Base-by-base conservation (phyloP, 1,140 invertebrate species). In the Drosophila santomea region DNA sequence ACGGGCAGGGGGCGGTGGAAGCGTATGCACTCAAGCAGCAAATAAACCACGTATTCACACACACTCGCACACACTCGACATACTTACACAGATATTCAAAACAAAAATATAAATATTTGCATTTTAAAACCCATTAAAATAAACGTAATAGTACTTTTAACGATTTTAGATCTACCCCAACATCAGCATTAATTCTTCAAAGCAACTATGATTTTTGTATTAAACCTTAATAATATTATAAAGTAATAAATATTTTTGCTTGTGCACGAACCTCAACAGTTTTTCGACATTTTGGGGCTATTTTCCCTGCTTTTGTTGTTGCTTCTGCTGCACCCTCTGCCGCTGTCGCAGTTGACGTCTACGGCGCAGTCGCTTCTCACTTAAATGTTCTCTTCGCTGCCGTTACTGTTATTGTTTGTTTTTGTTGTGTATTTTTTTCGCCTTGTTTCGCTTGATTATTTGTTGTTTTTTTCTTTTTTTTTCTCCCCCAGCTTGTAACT, bases 221-320 rank as follows among this genome's bases (percentile, higher is more conserved):
- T 23, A 74, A 59, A 41, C 4, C n/a, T 25, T 11, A 12, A 32
- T 17, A 23, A 23, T 10, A 7, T 17, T 11, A n/a, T 23, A 23
- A 17, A 20, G 12, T 48, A 41, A 23, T 15, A 74, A 45, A 47
- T 32, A 60, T 45, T 44, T 45, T 58, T 45, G 6, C 0, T 56
- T 20, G 38, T 50, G 69, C 68, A 89, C 77, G 58, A 74, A 88
- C 84, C 80, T 88, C 80, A 88, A 80, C 76, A 88, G 80, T 84
- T 88, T 88, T 89, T 89, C 73, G 74, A 80, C 84, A 88, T 88
- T 89, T 84, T 88, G 80, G 74, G 83, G 77, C 73, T 89, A 80
- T 89, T 88, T 89, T 74, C 59, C 68, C 74, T 74, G 60, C 52
- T 68, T 35, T 38, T 67, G 62, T 60, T 44, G 64, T 61, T 56